Percentiles rank a stretch among this genome's conserved stretches.
Evolutionary conservation across 2,113 vertebrate species (phyloP).

Genomic region (Notothenia rossii): DNA sequence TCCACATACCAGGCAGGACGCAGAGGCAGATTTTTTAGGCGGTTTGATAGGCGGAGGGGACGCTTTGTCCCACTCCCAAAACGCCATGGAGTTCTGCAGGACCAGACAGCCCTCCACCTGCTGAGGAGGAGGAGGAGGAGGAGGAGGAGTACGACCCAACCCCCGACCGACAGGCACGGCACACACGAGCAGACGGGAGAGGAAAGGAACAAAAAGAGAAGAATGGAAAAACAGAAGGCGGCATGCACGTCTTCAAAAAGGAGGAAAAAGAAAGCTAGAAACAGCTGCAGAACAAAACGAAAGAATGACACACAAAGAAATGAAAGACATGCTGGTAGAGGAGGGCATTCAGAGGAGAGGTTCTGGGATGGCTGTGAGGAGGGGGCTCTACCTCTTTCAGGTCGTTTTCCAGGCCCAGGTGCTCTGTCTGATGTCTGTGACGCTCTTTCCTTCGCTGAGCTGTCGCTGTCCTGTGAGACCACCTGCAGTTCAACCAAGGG

Average conservation of each 20-base stretch:
- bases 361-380: background rate
- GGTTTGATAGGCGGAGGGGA: constrained; percentile 88
- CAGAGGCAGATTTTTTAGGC: constrained; percentile 96
- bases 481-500: constrained; percentile 73
- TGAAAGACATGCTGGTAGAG: background rate
- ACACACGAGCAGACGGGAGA: constrained; percentile 58
- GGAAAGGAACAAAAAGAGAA: constrained; percentile 70
- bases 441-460: constrained; percentile 89
- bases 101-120: constrained; percentile 88
- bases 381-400: constrained; percentile 88
- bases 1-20: constrained; percentile 95
- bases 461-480: constrained; percentile 88
- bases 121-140: constrained; percentile 70
- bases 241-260: constrained; percentile 83
- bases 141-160: constrained; percentile 12
- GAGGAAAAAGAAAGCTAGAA: constrained; percentile 33
- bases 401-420: constrained; percentile 88
- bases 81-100: constrained; percentile 93
- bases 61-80: constrained; percentile 95
- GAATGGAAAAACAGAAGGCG: constrained; percentile 40
- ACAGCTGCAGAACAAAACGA: background rate
- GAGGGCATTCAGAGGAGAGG: background rate
- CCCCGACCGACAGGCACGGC: constrained; percentile 31
- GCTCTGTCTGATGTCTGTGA: constrained; percentile 88
- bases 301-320: constrained; percentile 3